phyloP scores from a whole-genome alignment of 2,888 invertebrate species.

The Ochropacha duplaris region DNA sequence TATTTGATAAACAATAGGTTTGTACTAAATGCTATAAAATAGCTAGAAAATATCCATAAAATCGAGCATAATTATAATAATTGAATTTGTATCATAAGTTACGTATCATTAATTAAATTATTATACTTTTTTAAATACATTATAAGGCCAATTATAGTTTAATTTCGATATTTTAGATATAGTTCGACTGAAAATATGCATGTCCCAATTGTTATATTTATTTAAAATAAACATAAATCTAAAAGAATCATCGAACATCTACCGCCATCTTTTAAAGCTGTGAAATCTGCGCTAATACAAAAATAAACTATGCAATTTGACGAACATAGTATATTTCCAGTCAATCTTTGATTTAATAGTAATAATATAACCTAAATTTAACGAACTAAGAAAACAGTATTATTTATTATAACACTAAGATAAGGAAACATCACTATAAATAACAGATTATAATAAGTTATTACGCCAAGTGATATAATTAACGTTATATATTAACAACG shows the following conservation, averaged over 20 bases:
- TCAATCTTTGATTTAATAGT: no score
- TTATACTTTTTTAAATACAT: constrained; percentile 14
- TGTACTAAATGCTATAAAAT: constrained; percentile 18
- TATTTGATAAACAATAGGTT: neutral
- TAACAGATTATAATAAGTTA: neutral
- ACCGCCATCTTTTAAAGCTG: no score
- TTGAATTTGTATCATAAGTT: constrained; percentile 41
- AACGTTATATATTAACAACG: neutral
- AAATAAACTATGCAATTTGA: no score
- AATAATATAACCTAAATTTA: no score
- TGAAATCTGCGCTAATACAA: no score
- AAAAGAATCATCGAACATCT: no score
- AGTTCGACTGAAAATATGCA: constrained; percentile 26
- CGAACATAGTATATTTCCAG: no score
- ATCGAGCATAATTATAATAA: constrained; percentile 31
- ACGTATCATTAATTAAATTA: constrained; percentile 5
- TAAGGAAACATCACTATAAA: neutral
- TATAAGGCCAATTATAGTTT: constrained; percentile 45
- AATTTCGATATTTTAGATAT: constrained; percentile 10
- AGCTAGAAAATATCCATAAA: constrained; percentile 29
- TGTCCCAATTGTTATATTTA: constrained; percentile 3
- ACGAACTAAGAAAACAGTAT: no score
- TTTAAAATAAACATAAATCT: neutral
- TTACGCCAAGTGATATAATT: neutral
- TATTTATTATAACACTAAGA: no score